Base-by-base conservation (phyloP, 1,140 invertebrate species). In the Psix sp. region DNA sequence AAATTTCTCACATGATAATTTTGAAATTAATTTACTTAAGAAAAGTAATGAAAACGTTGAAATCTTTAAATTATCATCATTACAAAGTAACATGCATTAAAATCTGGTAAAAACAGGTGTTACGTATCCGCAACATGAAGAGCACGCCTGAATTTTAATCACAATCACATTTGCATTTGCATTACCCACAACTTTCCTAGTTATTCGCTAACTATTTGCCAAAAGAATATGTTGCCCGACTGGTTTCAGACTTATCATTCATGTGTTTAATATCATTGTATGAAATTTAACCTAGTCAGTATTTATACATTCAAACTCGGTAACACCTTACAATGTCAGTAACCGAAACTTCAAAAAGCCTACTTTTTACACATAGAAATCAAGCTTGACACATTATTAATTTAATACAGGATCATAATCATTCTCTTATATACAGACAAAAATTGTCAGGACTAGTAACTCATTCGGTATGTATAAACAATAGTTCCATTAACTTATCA, bases 371-470 rank as follows among this genome's bases (percentile, higher is more conserved):
- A 51, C n/a, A 36, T 43, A 43, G 52, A 18, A 51, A 24, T 40
- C 48, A 13, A 17, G 13, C 42, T 38, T 38, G 24, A 43, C 31
- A 36, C 24, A 40, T 31, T 48, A 33, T 35, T 52, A 20, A 31
- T 62, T 49, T 45, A 33, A 39, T 60, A 54, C 66, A 70, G 29
- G 18, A 39, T 62, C 63, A 35, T 24, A 26, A 17, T 51, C 10
- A 0, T 39, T 39, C 31, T 48, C 10, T 35, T 59, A 68, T 68
- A 59, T 60, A 70, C 66, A 70, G 66, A 60, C 66, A 46, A 54
- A 70, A 48, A 24, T n/a, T 59, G 56, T 70, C 46, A 54, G 46
- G 66, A 70, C 66, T 70, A 70, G 66, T 60, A 54, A 70, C 48
- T 60, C 39, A 60, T 52, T 70, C 45, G 56, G 66, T 70, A 62